phyloP scores from a whole-genome alignment of 2,888 invertebrate species.

The Apodemia mormo region DNA sequence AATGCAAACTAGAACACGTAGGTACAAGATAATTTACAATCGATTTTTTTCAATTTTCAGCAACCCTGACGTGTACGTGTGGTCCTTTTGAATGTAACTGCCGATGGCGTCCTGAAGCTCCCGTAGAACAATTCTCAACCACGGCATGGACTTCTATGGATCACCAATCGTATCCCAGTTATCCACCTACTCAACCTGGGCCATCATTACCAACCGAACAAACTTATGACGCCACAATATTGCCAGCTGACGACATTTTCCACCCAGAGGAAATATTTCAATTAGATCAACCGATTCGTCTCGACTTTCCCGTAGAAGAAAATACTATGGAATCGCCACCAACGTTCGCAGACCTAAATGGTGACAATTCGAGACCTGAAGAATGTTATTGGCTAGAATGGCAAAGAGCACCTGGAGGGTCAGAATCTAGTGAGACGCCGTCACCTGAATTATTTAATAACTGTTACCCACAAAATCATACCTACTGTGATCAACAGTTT shows the following conservation, averaged over 20 bases:
- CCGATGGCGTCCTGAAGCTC: slow-evolving; percentile 66
- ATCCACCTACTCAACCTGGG: slow-evolving; percentile 53
- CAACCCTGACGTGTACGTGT: slow-evolving; percentile 86
- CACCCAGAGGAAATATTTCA: slow-evolving; percentile 91
- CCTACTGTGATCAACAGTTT: slow-evolving; percentile 65
- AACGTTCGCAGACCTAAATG: slow-evolving; percentile 86
- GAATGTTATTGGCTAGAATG: slow-evolving; percentile 82
- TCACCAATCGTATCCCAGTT: slow-evolving; percentile 57
- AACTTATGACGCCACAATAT: slow-evolving; percentile 80
- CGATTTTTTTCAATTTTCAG: slow-evolving; percentile 39
- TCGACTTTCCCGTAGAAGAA: slow-evolving; percentile 82
- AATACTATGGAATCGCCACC: slow-evolving; percentile 83
- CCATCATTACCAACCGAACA: slow-evolving; percentile 62
- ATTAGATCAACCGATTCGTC: slow-evolving; percentile 86
- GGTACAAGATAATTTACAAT: background rate
- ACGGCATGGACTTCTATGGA: slow-evolving; percentile 62
- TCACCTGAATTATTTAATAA: slow-evolving; percentile 79
- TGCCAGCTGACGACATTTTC: slow-evolving; percentile 85
- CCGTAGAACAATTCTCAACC: slow-evolving; percentile 59
- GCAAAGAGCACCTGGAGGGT: slow-evolving; percentile 71
- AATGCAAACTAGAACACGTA: too few species aligned
- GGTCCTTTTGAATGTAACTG: slow-evolving; percentile 89
- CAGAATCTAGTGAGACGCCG: slow-evolving; percentile 79
- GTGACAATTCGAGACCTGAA: slow-evolving; percentile 85
- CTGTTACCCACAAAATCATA: slow-evolving; percentile 64